Evolutionary conservation across 2,113 vertebrate species (phyloP), one percentile per base, ranked within the genome.

Genomic region (Panthera leo): DNA sequence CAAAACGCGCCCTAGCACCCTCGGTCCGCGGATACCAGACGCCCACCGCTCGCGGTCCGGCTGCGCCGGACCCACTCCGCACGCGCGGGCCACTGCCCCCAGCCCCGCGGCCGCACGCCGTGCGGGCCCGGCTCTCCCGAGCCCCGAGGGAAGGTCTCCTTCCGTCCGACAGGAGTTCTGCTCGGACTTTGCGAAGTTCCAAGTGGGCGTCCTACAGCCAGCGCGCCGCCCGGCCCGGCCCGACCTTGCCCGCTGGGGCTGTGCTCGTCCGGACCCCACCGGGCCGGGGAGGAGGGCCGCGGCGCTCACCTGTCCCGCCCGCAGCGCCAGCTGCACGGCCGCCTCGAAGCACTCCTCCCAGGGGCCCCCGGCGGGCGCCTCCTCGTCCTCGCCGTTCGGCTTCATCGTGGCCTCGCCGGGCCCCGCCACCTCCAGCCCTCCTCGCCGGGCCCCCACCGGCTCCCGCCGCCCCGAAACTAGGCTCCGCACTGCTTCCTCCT

Each of bases 281-380:
- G 48, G 23, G 36, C 45, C 13, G 48, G 76, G 36, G 61, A 21
- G 39, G 53, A 16, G 34, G 53, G 13, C 23, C 31, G 39, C 13
- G 48, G 19, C 84, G 76, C 98, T 98, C 97, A 99, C 99, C 99
- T 99, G 98, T 93, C 99, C 99, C 7, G 99, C 99, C 36, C 97
- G 97, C 78, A 97, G 98, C 65, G 99, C 99, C 96, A 99, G 97
- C 98, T 98, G 98, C 94, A 98, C 99, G 0, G 99, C 99, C 90
- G 97, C 97, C 93, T 99, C 98, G 94, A 95, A 97, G 93, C 98
- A 99, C 85, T 99, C 98, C 84, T 98, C 96, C 99, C 99, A 99
- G 18, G 98, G 98, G 95, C n/a, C 88, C 58, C n/a, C 85, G 16
- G 84, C 67, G 75, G 61, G 71, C 16, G 55, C 84, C 29, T 90